Base-by-base conservation (phyloP, 2,888 invertebrate genomes). In the Yponomeuta malinellus region DNA sequence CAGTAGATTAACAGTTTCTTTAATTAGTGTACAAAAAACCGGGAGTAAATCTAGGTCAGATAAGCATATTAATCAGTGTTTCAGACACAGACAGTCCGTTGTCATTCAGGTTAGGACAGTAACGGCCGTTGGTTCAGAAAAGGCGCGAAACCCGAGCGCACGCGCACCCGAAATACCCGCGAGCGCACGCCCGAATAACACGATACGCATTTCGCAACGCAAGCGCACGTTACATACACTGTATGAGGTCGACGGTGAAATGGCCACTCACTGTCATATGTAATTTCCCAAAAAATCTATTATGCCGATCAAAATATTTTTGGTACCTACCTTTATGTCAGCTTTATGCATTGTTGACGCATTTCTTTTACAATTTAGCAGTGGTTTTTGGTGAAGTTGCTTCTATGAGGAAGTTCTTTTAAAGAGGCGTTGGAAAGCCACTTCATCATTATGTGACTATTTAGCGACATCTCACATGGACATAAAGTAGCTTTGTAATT, bases 131-230 rank as follows among this genome's bases (percentile, higher is more conserved):
- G 23, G 37, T 70, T 63, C 43, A 43, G 15, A 70, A 70, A 63
- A 37, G 70, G 72, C 74, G 72, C 71, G 74, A 72, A 74, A 74
- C 72, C 72, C 72, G 74, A 74, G 72, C 73, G 71, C 71, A 68
- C 15, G 52, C 52, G 52, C 29, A 23, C 73, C 74, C 72, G 63
- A 74, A 74, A 74, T 74, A 74, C 72, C 59, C 73, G 71, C 72
- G 71, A 69, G 71, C 71, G 70, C 71, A 69, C 72, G 71, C 71
- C 71, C 63, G 68, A 70, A 73, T 71, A 72, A 73, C 69, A 72
- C 70, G 71, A 29, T 29, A 68, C 68, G 67, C 72, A 73, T 74
- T 74, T 74, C 74, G 73, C 74, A 74, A 74, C 59, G 69, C 31
- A n/a, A 31, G 43, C 43, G 43, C 64, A 23, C 29, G 29, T 15